Percentiles rank a stretch among this genome's conserved stretches.
These are phyloP conservation scores for Arion vulgaris DNA, from an alignment of 1,140 invertebrate genomes.

Conservation along the genomic window DNA sequence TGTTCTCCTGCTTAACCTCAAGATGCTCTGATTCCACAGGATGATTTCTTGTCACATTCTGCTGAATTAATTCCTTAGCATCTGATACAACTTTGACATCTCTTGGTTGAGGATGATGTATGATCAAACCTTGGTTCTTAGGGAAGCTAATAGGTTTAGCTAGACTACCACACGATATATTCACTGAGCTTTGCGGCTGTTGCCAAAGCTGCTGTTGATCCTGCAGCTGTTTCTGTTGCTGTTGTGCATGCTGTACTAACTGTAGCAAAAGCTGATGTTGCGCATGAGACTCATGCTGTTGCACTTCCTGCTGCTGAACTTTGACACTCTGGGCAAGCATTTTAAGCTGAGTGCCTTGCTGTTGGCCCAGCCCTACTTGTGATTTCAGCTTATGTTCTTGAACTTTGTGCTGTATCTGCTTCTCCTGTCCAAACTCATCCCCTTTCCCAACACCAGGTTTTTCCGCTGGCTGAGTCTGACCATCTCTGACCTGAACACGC, in stretches of 20 bases:
- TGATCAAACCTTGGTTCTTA: conserved; percentile 20
- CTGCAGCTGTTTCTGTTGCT: not conserved
- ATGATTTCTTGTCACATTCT: not conserved
- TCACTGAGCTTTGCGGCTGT: not conserved
- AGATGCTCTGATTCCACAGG: not conserved
- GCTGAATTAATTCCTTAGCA: not conserved
- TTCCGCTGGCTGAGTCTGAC: not conserved
- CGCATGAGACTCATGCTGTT: not conserved
- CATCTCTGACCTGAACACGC: not conserved
- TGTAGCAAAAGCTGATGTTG: not conserved
- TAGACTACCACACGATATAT: not conserved
- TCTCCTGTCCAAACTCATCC: not conserved
- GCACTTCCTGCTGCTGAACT: not conserved
- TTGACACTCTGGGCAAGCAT: not conserved
- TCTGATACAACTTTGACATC: not conserved
- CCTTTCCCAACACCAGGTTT: not conserved
- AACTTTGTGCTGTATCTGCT: not conserved
- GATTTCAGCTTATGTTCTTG: not conserved
- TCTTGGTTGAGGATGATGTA: not conserved
- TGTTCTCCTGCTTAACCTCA: not conserved
- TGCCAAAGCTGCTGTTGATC: conserved; percentile 7
- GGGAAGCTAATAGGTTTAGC: not conserved
- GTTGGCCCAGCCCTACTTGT: not conserved
- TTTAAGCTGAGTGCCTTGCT: not conserved
- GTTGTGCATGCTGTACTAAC: conserved; percentile 18